A percentile compares a stretch with the other conserved stretches of the same genome.
phyloP scores from a whole-genome alignment of 1,140 invertebrate species.

The Trialeurodes vaporariorum region DNA sequence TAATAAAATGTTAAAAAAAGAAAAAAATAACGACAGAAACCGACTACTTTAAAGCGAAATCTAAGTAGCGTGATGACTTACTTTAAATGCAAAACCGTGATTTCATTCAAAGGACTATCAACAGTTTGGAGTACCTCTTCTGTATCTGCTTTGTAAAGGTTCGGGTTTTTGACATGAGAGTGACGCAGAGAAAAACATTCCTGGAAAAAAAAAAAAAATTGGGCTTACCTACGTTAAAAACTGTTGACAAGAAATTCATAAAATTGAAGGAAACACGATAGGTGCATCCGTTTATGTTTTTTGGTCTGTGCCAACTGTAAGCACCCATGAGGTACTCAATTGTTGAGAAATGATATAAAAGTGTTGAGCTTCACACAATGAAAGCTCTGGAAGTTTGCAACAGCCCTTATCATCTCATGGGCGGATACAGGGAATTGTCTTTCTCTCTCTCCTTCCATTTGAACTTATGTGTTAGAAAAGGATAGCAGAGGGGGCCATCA shows the following conservation, averaged over 20 bases:
- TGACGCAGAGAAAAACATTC: neutral
- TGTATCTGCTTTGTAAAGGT: neutral
- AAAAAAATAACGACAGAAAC: too few species aligned
- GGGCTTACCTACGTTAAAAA: too few species aligned
- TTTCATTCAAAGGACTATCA: neutral
- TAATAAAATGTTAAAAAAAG: neutral
- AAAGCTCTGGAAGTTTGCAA: too few species aligned
- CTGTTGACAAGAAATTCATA: too few species aligned
- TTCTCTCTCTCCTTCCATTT: too few species aligned
- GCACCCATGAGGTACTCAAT: neutral
- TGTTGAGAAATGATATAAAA: neutral
- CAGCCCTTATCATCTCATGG: too few species aligned
- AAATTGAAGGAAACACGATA: neutral
- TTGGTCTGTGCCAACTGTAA: neutral
- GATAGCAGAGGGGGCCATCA: too few species aligned
- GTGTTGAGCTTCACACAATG: too few species aligned
- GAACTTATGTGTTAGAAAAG: too few species aligned
- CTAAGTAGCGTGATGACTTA: neutral
- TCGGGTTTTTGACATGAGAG: neutral
- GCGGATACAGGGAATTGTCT: too few species aligned
- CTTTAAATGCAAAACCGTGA: neutral
- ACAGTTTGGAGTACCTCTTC: neutral
- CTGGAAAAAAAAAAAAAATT: neutral
- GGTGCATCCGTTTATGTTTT: neutral
- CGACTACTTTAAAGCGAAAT: too few species aligned